Percentiles rank a stretch among this genome's conserved stretches.
These are phyloP conservation scores for Monomorium pharaonis DNA, from an alignment of 1,140 invertebrate species.

Conservation along the genomic window DNA sequence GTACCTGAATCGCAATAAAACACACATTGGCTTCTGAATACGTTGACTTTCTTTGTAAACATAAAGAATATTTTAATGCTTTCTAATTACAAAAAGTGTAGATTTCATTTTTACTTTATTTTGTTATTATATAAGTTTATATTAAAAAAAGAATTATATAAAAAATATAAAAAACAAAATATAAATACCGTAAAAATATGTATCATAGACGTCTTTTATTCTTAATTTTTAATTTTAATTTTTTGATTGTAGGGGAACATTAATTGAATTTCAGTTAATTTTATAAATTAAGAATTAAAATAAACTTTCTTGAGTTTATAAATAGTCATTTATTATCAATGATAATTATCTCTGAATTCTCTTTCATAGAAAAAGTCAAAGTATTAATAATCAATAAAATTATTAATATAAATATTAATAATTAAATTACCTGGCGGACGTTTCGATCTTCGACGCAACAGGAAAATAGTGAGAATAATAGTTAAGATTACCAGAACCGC, in stretches of 20 bases:
- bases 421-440: slow-evolving; percentile 53
- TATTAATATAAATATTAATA: background rate
- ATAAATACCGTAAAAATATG: no score
- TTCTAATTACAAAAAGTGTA: background rate
- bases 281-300: background rate
- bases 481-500: background rate
- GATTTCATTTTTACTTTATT: background rate
- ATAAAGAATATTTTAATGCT: background rate
- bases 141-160: no score
- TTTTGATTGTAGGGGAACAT: no score
- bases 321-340: no score
- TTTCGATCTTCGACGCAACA: background rate
- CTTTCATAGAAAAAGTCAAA: background rate
- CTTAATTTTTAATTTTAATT: no score
- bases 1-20: background rate
- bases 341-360: background rate
- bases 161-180: no score
- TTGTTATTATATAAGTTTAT: no score
- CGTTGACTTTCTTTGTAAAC: background rate
- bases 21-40: background rate
- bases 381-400: no score
- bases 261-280: no score
- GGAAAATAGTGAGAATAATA: background rate
- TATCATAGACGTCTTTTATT: no score
- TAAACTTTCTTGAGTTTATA: background rate